Evolutionary conservation across 2,797 vertebrate species (phyloP).

Genomic region (Lacerta viridis): DNA sequence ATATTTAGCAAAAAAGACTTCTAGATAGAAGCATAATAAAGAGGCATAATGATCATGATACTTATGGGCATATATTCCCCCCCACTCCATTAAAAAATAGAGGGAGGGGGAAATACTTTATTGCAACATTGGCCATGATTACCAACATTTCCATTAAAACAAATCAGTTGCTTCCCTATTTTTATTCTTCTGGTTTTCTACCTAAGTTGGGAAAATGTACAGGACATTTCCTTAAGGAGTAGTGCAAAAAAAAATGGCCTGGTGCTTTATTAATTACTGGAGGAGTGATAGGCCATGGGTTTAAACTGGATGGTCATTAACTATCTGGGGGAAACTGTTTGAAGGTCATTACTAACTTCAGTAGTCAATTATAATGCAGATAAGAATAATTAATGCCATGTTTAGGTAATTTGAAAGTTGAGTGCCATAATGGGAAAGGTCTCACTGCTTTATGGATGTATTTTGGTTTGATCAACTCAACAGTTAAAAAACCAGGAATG

Average conservation of each 20-base stretch:
- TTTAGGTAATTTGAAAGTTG: conserved; percentile 53
- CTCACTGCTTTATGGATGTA: conserved; percentile 42
- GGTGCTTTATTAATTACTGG: conserved; percentile 19
- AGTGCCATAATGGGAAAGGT: conserved; percentile 33
- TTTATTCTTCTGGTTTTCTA: conserved; percentile 3
- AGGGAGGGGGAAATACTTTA: background rate
- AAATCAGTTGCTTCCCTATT: background rate
- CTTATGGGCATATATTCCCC: background rate
- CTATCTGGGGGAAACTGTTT: conserved; percentile 24
- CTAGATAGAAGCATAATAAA: background rate
- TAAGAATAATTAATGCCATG: conserved; percentile 28
- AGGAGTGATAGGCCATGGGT: conserved; percentile 37
- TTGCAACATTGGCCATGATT: background rate
- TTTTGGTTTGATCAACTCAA: conserved; percentile 56
- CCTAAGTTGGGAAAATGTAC: conserved; percentile 21
- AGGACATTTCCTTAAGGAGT: conserved; percentile 34
- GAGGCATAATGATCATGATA: background rate
- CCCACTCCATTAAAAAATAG: background rate
- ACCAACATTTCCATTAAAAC: background rate
- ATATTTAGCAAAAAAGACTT: conserved; percentile 31
- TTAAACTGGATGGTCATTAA: conserved; percentile 48
- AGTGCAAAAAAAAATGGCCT: conserved; percentile 33
- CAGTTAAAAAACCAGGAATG: background rate
- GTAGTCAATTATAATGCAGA: conserved; percentile 48
- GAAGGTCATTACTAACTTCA: conserved; percentile 42